These are phyloP conservation scores for Glossosoma conforme DNA, from an alignment of 1,140 invertebrate species.

Conservation along the genomic window DNA sequence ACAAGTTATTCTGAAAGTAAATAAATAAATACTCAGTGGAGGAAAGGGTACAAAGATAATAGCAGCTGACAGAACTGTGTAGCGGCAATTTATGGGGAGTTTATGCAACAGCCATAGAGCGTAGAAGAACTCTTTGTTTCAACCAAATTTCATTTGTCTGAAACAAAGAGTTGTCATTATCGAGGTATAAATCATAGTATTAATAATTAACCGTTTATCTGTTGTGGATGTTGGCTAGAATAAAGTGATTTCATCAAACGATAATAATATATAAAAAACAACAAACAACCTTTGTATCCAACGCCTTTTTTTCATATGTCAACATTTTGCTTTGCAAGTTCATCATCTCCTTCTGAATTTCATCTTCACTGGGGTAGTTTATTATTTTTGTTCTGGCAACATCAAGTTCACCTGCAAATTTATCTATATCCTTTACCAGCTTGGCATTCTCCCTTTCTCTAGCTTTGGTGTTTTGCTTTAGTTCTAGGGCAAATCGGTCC, in stretches of 20 bases:
- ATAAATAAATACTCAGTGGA: too few relatives aligned
- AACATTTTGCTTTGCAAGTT: constrained; percentile 39
- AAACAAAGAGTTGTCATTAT: neutral
- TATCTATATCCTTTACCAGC: constrained; percentile 38
- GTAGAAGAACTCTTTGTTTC: neutral
- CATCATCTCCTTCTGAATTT: constrained; percentile 38
- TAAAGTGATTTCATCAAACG: neutral
- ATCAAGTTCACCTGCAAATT: constrained; percentile 38
- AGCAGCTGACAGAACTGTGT: too few relatives aligned
- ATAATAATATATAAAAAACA: neutral
- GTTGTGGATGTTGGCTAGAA: neutral
- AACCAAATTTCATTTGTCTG: neutral
- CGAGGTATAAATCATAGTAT: neutral
- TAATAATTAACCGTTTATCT: neutral
- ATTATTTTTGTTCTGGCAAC: constrained; percentile 34
- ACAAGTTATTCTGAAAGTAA: constrained; percentile 36
- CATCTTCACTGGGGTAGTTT: constrained; percentile 35
- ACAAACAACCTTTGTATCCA: constrained; percentile 37
- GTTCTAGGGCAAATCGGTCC: constrained; percentile 39
- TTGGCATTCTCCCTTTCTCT: constrained; percentile 38
- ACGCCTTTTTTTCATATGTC: constrained; percentile 40
- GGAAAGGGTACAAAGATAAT: too few relatives aligned
- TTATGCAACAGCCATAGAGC: neutral
- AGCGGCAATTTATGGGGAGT: neutral
- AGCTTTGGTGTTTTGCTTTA: constrained; percentile 39